Evolutionary conservation across 2,888 invertebrate genomes (phyloP).

Genomic region (Orgyia antiqua): DNA sequence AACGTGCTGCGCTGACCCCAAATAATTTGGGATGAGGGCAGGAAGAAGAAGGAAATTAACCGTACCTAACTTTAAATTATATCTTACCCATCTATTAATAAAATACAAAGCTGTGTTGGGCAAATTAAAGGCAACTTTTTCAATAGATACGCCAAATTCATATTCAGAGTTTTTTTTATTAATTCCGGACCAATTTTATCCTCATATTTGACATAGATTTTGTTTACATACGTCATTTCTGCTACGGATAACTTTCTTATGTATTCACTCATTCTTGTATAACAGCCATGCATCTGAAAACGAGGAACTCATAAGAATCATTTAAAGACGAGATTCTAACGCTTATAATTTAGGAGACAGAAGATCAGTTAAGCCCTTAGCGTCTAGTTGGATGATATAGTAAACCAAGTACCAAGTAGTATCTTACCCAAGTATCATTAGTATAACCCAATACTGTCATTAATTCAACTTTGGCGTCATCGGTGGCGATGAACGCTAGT

Average conservation of each 20-base stretch:
- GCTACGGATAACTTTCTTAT: neutral
- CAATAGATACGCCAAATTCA: slow-evolving; percentile 37
- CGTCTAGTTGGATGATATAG: neutral
- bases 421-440: slow-evolving; percentile 23
- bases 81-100: slow-evolving; percentile 46
- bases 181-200: slow-evolving; percentile 29
- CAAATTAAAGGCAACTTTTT: slow-evolving; percentile 38
- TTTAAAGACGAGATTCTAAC: too few relatives aligned
- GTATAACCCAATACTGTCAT: slow-evolving; percentile 32
- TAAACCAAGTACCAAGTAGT: neutral
- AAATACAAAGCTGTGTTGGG: slow-evolving; percentile 31
- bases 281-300: slow-evolving; percentile 10
- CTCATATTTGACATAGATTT: slow-evolving; percentile 41
- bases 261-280: neutral
- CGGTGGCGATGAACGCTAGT: slow-evolving; percentile 34
- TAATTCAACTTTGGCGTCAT: slow-evolving; percentile 33
- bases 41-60: too few relatives aligned
- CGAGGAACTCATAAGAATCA: neutral
- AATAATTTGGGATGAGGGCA: too few relatives aligned
- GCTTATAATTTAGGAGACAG: too few relatives aligned
- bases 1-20: too few relatives aligned
- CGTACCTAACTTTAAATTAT: too few relatives aligned
- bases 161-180: slow-evolving; percentile 21
- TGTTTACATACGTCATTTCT: slow-evolving; percentile 32
- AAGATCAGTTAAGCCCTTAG: too few relatives aligned